Evolutionary conservation across 2,888 invertebrate species (phyloP).

Genomic region (Orchestes rusci): DNA sequence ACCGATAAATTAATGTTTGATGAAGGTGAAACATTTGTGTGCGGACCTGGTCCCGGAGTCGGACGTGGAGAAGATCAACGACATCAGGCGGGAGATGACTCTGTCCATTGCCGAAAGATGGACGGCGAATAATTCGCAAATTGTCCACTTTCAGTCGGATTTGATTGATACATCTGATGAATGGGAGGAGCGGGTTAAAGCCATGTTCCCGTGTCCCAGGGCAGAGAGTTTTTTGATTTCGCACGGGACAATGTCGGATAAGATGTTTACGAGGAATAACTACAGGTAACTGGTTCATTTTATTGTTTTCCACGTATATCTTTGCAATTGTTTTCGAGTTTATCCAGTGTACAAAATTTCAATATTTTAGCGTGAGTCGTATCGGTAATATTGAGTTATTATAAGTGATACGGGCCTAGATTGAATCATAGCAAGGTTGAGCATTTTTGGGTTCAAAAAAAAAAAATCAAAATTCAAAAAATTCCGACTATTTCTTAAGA

Average conservation of each 20-base stretch:
- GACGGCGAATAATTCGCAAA: conserved; percentile 47
- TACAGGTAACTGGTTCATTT: too few relatives aligned
- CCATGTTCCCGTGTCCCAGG: conserved; percentile 59
- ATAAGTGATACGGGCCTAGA: too few relatives aligned
- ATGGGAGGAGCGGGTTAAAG: conserved; percentile 50
- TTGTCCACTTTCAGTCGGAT: conserved; percentile 36
- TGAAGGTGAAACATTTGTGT: conserved; percentile 54
- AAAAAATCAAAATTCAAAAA: too few relatives aligned
- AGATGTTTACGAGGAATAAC: conserved; percentile 57
- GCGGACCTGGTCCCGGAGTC: conserved; percentile 68
- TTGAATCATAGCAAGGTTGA: too few relatives aligned
- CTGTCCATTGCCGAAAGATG: conserved; percentile 54
- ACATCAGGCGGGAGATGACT: conserved; percentile 53
- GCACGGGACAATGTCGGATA: conserved; percentile 59
- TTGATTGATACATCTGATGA: conserved; percentile 39
- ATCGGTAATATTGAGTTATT: too few relatives aligned
- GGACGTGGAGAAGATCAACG: conserved; percentile 57
- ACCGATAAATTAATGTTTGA: not conserved
- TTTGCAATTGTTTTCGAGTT: too few relatives aligned
- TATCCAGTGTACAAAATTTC: too few relatives aligned
- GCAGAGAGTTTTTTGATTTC: conserved; percentile 60
- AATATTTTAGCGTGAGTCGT: too few relatives aligned
- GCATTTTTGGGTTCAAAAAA: too few relatives aligned
- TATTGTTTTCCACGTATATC: too few relatives aligned
- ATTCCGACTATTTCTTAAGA: too few relatives aligned